Conservation (phyloP, 2,888 invertebrate genomes). For the Mesopsocus fuscifrons region DNA sequence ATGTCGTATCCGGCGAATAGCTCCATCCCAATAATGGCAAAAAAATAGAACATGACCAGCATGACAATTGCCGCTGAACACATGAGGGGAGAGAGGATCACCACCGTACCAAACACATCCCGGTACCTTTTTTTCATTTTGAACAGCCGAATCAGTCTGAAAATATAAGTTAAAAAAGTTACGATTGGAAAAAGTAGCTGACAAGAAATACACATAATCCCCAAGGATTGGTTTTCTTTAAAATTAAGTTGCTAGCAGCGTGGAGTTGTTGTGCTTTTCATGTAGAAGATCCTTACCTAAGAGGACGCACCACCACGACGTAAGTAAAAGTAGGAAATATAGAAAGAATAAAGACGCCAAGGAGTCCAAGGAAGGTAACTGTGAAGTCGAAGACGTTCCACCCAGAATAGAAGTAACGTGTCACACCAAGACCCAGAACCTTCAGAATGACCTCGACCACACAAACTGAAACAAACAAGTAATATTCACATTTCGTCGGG, state of each 20-base stretch:
- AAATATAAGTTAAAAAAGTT: constrained; percentile 12
- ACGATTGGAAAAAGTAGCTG: too few species aligned
- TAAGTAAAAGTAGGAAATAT: constrained; percentile 48
- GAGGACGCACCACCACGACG: constrained; percentile 50
- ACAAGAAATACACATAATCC: too few species aligned
- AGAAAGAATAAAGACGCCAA: constrained; percentile 44
- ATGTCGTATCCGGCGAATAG: constrained; percentile 55
- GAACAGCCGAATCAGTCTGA: constrained; percentile 44
- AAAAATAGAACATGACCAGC: constrained; percentile 80
- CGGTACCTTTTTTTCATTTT: constrained; percentile 64
- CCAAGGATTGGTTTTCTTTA: too few species aligned
- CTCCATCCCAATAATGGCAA: constrained; percentile 81
- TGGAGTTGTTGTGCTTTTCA: too few species aligned
- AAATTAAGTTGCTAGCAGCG: too few species aligned
- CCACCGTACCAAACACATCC: constrained; percentile 64
- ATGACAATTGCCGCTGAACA: constrained; percentile 63
- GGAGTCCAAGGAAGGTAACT: constrained; percentile 43
- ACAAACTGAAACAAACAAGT: constrained; percentile 37
- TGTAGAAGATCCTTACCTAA: too few species aligned
- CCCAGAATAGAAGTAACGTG: constrained; percentile 54
- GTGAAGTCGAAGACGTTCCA: constrained; percentile 70
- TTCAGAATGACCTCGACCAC: constrained; percentile 51
- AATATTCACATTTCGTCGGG: too few species aligned
- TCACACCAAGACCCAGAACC: constrained; percentile 49
- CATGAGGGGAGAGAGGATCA: constrained; percentile 70